phyloP scores from a whole-genome alignment of 2,797 vertebrate species.

The Champsocephalus esox region DNA sequence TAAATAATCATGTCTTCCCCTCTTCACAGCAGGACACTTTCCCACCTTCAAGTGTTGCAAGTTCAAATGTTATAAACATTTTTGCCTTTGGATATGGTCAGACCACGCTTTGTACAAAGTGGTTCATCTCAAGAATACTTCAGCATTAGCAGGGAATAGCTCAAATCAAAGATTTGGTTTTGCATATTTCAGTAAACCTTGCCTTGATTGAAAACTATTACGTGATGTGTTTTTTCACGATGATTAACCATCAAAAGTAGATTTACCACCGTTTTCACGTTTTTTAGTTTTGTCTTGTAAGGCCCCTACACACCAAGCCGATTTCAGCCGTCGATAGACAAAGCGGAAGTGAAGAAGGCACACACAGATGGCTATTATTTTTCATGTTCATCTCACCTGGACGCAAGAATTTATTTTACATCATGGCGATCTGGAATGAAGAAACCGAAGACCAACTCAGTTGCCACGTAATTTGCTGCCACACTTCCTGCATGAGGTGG shows the following conservation, averaged over 20 bases:
- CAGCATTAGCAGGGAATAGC: background rate
- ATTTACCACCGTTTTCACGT: too few relatives aligned
- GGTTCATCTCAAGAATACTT: background rate
- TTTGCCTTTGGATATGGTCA: background rate
- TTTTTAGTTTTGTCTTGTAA: background rate
- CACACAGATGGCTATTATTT: too few relatives aligned
- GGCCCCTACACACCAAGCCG: too few relatives aligned
- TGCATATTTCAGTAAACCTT: background rate
- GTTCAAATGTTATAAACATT: background rate
- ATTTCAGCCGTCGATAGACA: too few relatives aligned
- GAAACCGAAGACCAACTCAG: too few relatives aligned
- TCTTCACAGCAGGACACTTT: slow-evolving; percentile 19
- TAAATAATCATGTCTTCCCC: background rate
- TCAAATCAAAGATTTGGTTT: background rate
- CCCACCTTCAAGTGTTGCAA: background rate
- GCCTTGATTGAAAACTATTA: background rate
- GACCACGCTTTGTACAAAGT: background rate
- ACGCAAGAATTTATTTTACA: too few relatives aligned
- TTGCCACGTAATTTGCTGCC: too few relatives aligned
- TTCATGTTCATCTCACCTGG: too few relatives aligned
- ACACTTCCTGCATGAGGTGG: too few relatives aligned
- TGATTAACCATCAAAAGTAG: background rate
- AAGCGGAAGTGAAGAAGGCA: too few relatives aligned
- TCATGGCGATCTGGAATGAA: too few relatives aligned
- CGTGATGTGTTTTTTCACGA: background rate